Conservation (phyloP, 2,797 vertebrate genomes). For the Diglossa cyanea region DNA sequence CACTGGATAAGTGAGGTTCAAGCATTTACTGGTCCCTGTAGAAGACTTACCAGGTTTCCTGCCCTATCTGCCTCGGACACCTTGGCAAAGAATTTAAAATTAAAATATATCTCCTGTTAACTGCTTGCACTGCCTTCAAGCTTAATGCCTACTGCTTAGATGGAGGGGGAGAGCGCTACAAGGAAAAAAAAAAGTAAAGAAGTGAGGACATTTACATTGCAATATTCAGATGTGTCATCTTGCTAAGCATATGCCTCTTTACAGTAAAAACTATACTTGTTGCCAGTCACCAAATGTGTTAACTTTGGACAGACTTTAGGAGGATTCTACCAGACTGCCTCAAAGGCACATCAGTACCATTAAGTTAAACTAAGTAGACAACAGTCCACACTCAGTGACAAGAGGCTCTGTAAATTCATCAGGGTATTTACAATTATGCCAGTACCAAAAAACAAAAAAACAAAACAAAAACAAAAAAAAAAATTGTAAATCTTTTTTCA, state of each 20-base stretch:
- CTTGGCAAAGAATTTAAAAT: background rate
- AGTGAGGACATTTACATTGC: background rate
- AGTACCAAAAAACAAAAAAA: background rate
- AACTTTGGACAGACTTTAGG: background rate
- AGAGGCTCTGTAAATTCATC: background rate
- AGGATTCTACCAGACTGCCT: background rate
- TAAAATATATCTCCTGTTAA: background rate
- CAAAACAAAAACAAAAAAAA: fast-evolving
- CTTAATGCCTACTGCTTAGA: background rate
- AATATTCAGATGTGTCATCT: background rate
- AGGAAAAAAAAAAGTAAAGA: background rate
- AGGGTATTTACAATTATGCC: background rate
- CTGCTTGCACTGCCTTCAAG: background rate
- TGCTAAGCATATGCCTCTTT: conserved; percentile 3
- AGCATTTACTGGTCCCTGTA: background rate
- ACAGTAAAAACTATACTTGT: background rate
- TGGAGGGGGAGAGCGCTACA: background rate
- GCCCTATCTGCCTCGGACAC: background rate
- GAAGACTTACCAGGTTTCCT: background rate
- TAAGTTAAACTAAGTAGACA: background rate
- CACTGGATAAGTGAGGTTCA: background rate
- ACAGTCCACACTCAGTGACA: background rate
- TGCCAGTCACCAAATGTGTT: background rate
- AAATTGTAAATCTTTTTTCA: background rate
- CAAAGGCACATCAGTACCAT: background rate